These are phyloP conservation scores for Pollenia amentaria DNA, from an alignment of 2,888 invertebrate genomes.

Conservation along the genomic window DNA sequence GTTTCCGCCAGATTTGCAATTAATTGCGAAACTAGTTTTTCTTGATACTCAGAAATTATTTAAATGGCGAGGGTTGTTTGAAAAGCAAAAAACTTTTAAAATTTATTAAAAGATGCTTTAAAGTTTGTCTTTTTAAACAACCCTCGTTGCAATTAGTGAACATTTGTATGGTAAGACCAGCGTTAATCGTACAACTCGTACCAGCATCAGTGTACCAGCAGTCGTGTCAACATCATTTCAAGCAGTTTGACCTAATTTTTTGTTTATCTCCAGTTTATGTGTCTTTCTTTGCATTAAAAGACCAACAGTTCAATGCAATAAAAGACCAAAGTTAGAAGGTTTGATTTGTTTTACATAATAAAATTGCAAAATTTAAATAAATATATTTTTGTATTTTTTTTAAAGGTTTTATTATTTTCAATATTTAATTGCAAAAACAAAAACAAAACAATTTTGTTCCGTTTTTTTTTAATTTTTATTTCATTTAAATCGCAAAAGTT, in stretches of 20 bases:
- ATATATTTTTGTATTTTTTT: neutral
- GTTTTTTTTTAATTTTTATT: conserved; percentile 15
- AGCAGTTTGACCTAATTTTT: conserved; percentile 69
- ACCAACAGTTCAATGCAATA: conserved; percentile 43
- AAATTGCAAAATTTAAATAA: neutral
- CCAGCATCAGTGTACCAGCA: conserved; percentile 25
- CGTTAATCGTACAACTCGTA: conserved; percentile 4
- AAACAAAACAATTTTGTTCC: neutral
- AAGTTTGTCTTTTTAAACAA: neutral
- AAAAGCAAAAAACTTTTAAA: neutral
- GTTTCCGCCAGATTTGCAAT: conserved; percentile 62
- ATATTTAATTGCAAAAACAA: conserved; percentile 16
- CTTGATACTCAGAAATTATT: conserved; percentile 38
- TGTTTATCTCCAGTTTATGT: conserved; percentile 37
- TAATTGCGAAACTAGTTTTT: conserved; percentile 65
- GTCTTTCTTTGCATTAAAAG: conserved; percentile 6
- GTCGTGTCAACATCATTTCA: conserved; percentile 36
- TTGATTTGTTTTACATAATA: neutral
- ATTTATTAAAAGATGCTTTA: neutral
- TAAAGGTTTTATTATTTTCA: conserved; percentile 36
- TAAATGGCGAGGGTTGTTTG: conserved; percentile 37
- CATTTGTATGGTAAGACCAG: conserved; percentile 41
- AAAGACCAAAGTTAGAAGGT: conserved; percentile 55
- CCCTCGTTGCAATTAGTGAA: conserved; percentile 25
- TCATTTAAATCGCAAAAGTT: neutral